Base-by-base conservation (phyloP, 2,113 vertebrate species). In the Pungitius pungitius region DNA sequence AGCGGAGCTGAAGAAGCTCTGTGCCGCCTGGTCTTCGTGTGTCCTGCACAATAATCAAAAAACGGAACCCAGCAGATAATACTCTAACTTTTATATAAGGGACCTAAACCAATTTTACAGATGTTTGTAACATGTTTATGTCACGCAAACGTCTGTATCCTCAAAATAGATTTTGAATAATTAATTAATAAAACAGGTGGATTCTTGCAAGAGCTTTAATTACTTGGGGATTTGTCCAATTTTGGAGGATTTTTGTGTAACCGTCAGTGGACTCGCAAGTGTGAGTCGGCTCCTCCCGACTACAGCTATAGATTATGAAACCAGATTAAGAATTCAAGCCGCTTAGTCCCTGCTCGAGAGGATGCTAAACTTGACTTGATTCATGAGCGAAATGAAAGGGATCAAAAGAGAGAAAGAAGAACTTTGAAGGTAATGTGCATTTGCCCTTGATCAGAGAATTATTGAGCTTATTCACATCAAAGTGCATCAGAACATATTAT, bases 211-310 rank as follows among this genome's bases (percentile, higher is more conserved):
- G 69, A 68, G 60, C 81, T 84, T 80, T 77, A 80, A 85, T 82
- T 86, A 82, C 84, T 82, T 82, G 82, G 78, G 85, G 60, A 87
- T 88, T 84, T 86, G 74, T 89, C 39, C 45, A 73, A 84, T 52
- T 83, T 82, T 45, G 39, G 63, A 62, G 68, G 58, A 56, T 15
- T 81, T 73, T 67, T 60, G 51, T 68, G 61, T 62, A 57, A 67
- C 40, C 37, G 64, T 79, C 37, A 56, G 62, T 33, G 77, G 64
- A 70, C 69, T 69, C 59, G 66, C 62, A 13, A 35, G 63, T 75
- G 63, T 73, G 66, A 79, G 39, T 75, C 84, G 83, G 73, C 77
- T 87, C 77, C 59, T 77, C 55, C 30, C 30, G 68, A 40, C 27
- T 69, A 76, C 65, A 57, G 20, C 51, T 22, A 37, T 47, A n/a